Base-by-base conservation (phyloP, 2,888 invertebrate species). In the Carcina quercana region DNA sequence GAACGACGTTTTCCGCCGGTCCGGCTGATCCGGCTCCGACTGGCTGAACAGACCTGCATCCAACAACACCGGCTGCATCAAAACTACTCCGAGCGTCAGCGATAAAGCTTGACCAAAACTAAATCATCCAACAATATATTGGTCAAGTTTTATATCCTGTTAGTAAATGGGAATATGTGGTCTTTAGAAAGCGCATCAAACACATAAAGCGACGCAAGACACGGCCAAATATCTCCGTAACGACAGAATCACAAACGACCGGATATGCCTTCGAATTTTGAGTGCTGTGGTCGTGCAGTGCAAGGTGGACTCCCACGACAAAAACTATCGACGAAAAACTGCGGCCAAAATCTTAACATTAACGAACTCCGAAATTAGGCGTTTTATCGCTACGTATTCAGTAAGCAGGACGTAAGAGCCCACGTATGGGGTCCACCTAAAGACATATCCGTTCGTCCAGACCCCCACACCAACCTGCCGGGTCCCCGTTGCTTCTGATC, bases 1-100 rank as follows among this genome's bases (percentile, higher is more conserved):
- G 53, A 93, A 93, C 40, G 90, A 88, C 1, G 92, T 88, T 6
- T 89, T 89, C 69, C 91, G 90, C 84, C 74, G 71, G 51, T 74
- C 89, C 25, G 83, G 82, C 43, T 85, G 86, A 45, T 86, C 88
- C 25, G 41, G 87, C 86, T 71, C 88, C 83, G 47, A 87, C 87
- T 68, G 85, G 78, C 54, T 85, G 82, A 47, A 84, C 86, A 52
- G 54, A 42, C 47, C 87, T 86, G 34, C 10, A 20, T 20, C 6
- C n/a, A 20, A 3, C n/a, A 5, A 3, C 2, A 5, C n/a, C n/a
- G n/a, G n/a, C n/a, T n/a, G n/a, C n/a, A n/a, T n/a, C n/a, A 3
- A 6, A 15, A 12, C n/a, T 10, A 21, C 8, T n/a, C n/a, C n/a
- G n/a, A n/a, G n/a, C 12, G 11, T 28, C 3, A 28, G 12, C n/a